Percentiles rank a stretch among this genome's conserved stretches.
Conservation (phyloP, 2,888 invertebrate species). For the Drosophila mayaguana region DNA sequence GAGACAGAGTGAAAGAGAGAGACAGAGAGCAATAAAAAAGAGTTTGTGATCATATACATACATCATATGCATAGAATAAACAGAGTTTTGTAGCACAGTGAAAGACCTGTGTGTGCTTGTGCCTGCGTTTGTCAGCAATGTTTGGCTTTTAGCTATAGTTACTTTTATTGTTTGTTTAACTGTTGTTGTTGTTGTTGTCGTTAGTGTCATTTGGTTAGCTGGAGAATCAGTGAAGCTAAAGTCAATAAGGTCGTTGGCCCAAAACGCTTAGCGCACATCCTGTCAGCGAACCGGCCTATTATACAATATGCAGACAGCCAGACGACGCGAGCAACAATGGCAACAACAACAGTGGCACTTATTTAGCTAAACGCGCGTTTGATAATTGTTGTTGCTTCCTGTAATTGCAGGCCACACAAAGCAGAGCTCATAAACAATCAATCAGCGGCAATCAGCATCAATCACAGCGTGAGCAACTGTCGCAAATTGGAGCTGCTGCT, state of each 20-base stretch:
- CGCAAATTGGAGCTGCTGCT: constrained; percentile 61
- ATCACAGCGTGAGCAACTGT: constrained; percentile 61
- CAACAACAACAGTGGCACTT: constrained; percentile 16
- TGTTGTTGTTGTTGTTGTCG: constrained; percentile 7
- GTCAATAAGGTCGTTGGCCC: constrained; percentile 49
- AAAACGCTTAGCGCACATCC: constrained; percentile 58
- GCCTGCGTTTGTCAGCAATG: constrained; percentile 26
- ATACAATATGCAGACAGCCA: constrained; percentile 56
- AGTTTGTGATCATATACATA: background rate
- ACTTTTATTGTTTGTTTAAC: constrained; percentile 6
- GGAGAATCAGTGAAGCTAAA: constrained; percentile 43
- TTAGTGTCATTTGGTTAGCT: constrained; percentile 13
- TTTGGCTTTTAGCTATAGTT: constrained; percentile 26
- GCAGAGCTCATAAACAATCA: constrained; percentile 50
- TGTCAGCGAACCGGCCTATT: constrained; percentile 64
- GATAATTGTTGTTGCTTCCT: constrained; percentile 43
- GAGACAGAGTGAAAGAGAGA: too few species aligned
- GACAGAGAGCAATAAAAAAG: too few species aligned
- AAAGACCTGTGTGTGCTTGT: constrained; percentile 13
- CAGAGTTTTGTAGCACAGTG: constrained; percentile 33
- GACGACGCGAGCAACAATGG: constrained; percentile 2
- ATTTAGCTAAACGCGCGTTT: constrained; percentile 31
- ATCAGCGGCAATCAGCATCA: constrained; percentile 59
- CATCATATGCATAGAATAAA: background rate
- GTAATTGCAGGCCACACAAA: constrained; percentile 56